Evolutionary conservation across 92 coral and sea anemone species (phyloP).

Genomic region (Heliopora coerulea): DNA sequence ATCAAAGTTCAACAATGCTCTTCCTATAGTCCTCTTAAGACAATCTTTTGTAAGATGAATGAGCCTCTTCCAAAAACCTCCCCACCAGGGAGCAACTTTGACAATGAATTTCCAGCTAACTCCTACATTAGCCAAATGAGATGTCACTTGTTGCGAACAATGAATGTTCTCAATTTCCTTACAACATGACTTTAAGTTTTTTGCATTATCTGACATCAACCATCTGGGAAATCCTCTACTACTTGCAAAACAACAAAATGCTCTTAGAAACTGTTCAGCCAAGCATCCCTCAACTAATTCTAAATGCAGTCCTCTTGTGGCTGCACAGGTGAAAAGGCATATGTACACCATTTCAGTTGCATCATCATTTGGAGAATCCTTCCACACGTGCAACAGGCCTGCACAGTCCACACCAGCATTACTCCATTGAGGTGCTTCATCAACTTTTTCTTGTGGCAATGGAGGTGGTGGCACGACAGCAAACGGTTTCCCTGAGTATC

Average conservation of each 20-base stretch:
- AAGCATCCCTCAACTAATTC: background rate
- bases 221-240: conserved; percentile 43
- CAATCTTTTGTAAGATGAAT: background rate
- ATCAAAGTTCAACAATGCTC: background rate
- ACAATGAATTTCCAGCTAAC: conserved; percentile 1
- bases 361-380: background rate
- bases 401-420: conserved; percentile 45
- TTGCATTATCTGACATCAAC: conserved; percentile 45
- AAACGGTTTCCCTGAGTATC: conserved; percentile 41
- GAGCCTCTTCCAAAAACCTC: conserved; percentile 6
- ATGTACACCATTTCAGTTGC: conserved; percentile 2
- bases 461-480: conserved; percentile 31
- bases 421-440: conserved; percentile 35
- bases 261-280: conserved; percentile 30
- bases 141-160: background rate
- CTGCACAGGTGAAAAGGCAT: background rate
- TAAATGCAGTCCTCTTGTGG: background rate
- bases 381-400: conserved; percentile 36
- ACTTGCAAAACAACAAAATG: conserved; percentile 18
- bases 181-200: conserved; percentile 33
- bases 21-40: background rate
- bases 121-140: background rate
- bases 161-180: conserved; percentile 16
- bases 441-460: conserved; percentile 48
- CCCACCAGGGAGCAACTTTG: conserved; percentile 23